A percentile compares a stretch with the other conserved stretches of the same genome.
Evolutionary conservation across 2,113 vertebrate species (phyloP).

Genomic region (Ploceus nigricollis): DNA sequence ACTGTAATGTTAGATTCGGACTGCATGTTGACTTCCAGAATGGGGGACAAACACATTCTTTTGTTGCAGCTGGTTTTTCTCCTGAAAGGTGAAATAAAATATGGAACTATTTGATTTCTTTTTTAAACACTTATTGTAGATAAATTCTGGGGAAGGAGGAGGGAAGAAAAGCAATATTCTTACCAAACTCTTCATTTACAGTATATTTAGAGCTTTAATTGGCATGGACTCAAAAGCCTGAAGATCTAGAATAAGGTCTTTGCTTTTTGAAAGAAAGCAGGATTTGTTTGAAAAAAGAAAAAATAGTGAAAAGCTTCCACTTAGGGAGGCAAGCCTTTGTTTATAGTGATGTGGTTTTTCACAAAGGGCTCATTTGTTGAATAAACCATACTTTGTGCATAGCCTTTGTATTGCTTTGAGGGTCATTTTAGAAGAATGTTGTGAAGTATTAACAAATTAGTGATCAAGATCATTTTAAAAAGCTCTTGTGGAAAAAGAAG

Average conservation of each 20-base stretch:
- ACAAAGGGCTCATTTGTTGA: slow-evolving; percentile 34
- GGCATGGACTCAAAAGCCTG: not conserved
- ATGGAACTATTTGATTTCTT: slow-evolving; percentile 52
- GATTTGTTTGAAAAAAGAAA: slow-evolving; percentile 1
- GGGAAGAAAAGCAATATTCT: not conserved
- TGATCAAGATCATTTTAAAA: not conserved
- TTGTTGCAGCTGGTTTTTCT: slow-evolving; percentile 75
- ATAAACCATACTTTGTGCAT: not conserved
- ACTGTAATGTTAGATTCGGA: slow-evolving; percentile 92
- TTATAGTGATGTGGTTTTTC: slow-evolving; percentile 20
- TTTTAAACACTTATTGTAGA: slow-evolving; percentile 1
- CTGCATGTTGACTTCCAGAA: slow-evolving; percentile 91
- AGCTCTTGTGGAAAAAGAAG: not conserved
- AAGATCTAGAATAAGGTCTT: not conserved
- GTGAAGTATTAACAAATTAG: slow-evolving; percentile 37
- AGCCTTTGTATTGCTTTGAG: not conserved
- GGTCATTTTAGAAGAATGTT: slow-evolving; percentile 17
- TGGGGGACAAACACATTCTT: slow-evolving; percentile 93
- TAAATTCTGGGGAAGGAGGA: not conserved
- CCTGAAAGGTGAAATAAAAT: slow-evolving; percentile 77
- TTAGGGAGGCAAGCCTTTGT: slow-evolving; percentile 16
- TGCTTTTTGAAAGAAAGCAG: not conserved
- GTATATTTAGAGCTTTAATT: slow-evolving; percentile 25
- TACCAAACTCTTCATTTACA: not conserved
- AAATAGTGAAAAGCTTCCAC: slow-evolving; percentile 29